Percentiles rank a stretch among this genome's conserved stretches.
Conservation (phyloP, 2,113 vertebrate species). For the Mixornis gularis region DNA sequence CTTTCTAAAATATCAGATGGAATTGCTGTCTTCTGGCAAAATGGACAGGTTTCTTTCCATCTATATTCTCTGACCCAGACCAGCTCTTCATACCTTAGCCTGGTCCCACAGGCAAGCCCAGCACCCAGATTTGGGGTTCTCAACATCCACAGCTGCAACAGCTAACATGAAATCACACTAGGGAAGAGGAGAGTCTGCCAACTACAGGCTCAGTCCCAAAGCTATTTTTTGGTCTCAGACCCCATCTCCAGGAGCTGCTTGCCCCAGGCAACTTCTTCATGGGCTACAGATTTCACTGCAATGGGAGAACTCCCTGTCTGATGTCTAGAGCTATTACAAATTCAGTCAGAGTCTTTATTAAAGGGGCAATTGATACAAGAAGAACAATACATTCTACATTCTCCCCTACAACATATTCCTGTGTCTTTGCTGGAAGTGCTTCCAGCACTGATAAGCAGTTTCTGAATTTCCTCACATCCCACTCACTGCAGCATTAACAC, state of each 20-base stretch:
- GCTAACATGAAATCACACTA: background rate
- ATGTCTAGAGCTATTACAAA: rapidly evolving
- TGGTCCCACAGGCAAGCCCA: background rate
- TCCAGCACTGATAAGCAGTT: background rate
- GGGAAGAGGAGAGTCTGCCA: background rate
- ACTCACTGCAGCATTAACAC: background rate
- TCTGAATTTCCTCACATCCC: background rate
- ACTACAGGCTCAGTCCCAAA: background rate
- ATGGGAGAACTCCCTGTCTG: background rate
- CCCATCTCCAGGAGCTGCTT: background rate
- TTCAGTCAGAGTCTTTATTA: background rate
- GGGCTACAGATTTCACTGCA: background rate
- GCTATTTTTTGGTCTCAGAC: background rate
- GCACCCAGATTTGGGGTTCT: background rate
- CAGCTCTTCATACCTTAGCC: background rate
- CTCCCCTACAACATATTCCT: background rate
- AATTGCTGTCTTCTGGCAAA: background rate
- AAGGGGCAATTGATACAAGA: background rate
- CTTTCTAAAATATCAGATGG: background rate
- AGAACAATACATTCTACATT: background rate
- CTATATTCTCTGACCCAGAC: background rate
- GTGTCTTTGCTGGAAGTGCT: background rate
- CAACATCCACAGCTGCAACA: background rate
- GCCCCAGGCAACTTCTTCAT: background rate
- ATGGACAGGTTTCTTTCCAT: background rate